Evolutionary conservation across 2,888 invertebrate genomes (phyloP), one percentile per base, ranked within the genome.

Genomic region (Phorcus lineatus): DNA sequence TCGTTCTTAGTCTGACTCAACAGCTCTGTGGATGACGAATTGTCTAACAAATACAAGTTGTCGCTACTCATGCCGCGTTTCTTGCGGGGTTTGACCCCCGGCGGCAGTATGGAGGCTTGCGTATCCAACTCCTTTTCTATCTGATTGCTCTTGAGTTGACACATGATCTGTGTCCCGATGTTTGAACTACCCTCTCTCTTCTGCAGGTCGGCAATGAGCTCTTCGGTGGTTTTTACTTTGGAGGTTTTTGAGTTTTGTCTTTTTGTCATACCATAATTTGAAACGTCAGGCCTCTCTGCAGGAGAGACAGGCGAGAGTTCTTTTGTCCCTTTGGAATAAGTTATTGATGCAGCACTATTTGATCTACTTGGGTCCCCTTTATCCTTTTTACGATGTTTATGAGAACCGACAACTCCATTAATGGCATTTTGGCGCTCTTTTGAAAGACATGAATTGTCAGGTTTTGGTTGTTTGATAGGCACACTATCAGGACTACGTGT

Each of bases 171-270:
- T 81, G 88, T 91, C 57, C 88, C 87, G 2, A 92, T 80, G 66
- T 85, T 77, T 19, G 88, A 82, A 76, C 86, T 84, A 77, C 86
- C 89, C 77, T 88, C 94, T 92, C 91, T 95, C 91, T 92, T 95
- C 94, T 85, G 95, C 54, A 97, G 94, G 92, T 96, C 96, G 78
- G 96, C 96, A 82, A 97, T 94, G 79, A 97, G 93, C 92, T 97
- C 96, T 91, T 96, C 95, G 0, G 97, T 97, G 36, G 96, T 96
- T 93, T 96, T 96, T 74, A 96, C 93, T 89, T 93, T 93, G 24
- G 95, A 95, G 90, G 95, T 88, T 82, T 88, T 89, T 76, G 89
- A 81, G 67, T 74, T 78, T 31, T 70, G 70, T 70, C 36, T 70
- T 36, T 70, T 70, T 36, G 70, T 36, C 36, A 40, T 40, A 70